Conservation (phyloP, 2,113 vertebrate species). For the Leuciscus idus region DNA sequence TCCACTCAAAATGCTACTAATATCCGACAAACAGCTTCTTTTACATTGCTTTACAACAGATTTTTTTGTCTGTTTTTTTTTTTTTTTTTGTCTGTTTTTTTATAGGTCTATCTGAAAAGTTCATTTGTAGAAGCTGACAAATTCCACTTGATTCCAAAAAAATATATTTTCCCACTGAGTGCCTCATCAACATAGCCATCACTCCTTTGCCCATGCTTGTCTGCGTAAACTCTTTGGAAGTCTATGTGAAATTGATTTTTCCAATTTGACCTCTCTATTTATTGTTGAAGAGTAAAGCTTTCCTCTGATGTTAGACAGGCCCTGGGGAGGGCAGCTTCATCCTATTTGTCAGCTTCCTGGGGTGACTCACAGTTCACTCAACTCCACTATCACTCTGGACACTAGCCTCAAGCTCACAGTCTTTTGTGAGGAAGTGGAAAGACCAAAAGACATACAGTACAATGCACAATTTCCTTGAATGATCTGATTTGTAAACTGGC, state of each 20-base stretch:
- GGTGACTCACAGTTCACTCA: conserved; percentile 52
- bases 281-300: conserved; percentile 4
- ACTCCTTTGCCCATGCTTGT: not conserved
- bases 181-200: not conserved
- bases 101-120: not conserved
- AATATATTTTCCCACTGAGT: not conserved
- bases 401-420: conserved; percentile 24
- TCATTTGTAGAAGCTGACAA: not conserved
- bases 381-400: conserved; percentile 53
- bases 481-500: conserved; percentile 10
- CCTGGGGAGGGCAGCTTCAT: conserved; percentile 32
- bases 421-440: conserved; percentile 34
- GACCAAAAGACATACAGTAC: not conserved
- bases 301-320: conserved; percentile 34
- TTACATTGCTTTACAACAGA: not conserved
- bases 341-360: conserved; percentile 53
- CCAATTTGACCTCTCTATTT: conserved; percentile 22
- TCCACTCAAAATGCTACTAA: not conserved
- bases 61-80: not conserved
- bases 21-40: not conserved
- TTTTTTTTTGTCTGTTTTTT: not conserved
- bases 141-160: not conserved
- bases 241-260: not conserved
- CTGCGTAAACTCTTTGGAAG: not conserved
- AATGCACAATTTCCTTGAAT: not conserved